These are phyloP conservation scores for Charina bottae DNA, from an alignment of 2,113 vertebrate genomes.

Conservation along the genomic window DNA sequence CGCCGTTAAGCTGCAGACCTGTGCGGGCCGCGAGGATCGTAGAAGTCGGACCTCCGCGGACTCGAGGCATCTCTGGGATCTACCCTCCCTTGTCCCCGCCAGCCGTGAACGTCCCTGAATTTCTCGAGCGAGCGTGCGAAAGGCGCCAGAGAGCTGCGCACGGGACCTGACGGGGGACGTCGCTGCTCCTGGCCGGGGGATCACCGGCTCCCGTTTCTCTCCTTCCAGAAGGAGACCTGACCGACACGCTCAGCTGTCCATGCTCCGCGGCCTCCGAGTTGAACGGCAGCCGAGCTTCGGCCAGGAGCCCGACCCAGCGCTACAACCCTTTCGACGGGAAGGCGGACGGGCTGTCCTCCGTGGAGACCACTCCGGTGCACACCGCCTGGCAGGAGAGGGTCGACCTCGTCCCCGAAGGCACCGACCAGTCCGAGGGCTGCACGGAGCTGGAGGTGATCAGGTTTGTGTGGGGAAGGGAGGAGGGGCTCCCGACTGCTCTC, in stretches of 20 bases:
- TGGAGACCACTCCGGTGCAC: constrained; percentile 87
- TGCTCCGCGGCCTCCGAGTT: constrained; percentile 81
- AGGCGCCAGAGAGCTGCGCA: not conserved
- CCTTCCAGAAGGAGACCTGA: constrained; percentile 88
- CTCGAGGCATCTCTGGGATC: not conserved
- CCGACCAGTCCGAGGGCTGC: constrained; percentile 70
- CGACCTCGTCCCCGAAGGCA: constrained; percentile 64
- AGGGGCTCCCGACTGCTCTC: not conserved
- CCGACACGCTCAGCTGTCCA: constrained; percentile 87
- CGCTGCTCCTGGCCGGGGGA: fast-evolving
- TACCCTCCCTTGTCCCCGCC: not conserved
- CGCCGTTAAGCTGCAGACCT: not conserved
- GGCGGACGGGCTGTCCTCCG: constrained; percentile 75
- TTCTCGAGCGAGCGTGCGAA: not conserved
- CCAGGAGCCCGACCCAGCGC: constrained; percentile 84
- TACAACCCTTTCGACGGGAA: constrained; percentile 90
- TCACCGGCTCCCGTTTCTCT: fast-evolving
- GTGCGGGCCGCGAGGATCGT: not conserved
- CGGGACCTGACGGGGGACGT: not conserved
- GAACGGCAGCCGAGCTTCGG: constrained; percentile 62
- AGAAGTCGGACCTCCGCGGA: not conserved
- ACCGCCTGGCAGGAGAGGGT: constrained; percentile 60
- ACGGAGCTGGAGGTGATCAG: constrained; percentile 93
- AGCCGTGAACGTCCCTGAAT: too few relatives aligned
- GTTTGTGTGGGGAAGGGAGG: constrained; percentile 38